Percentiles rank a stretch among this genome's conserved stretches.
Evolutionary conservation across 2,797 vertebrate genomes (phyloP).

Genomic region (Tragelaphus oryx): DNA sequence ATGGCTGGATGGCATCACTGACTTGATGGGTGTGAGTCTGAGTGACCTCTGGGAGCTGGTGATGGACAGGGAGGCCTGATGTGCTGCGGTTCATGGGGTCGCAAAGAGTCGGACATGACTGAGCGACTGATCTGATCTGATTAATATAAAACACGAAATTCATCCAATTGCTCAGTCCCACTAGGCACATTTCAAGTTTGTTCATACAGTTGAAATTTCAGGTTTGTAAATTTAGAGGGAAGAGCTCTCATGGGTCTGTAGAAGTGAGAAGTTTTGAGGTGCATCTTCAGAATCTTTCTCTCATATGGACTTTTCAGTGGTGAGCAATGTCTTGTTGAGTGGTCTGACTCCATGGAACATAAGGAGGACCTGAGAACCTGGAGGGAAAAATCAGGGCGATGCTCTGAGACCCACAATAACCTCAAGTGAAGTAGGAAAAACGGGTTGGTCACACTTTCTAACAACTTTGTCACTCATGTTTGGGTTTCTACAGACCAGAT

Average conservation of each 20-base stretch:
- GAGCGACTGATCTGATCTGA: no score
- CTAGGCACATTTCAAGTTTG: background rate
- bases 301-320: background rate
- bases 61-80: no score
- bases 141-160: background rate
- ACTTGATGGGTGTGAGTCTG: no score
- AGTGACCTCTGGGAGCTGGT: no score
- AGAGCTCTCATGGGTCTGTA: background rate
- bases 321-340: background rate
- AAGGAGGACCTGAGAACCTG: background rate
- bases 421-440: background rate
- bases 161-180: background rate
- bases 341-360: background rate
- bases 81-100: no score
- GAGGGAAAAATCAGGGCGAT: background rate
- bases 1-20: no score
- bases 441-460: background rate
- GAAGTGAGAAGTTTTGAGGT: background rate
- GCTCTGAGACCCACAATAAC: background rate
- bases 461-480: background rate
- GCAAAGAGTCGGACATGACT: no score
- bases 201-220: background rate
- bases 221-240: background rate
- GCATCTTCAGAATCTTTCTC: background rate
- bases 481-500: background rate